Evolutionary conservation across 2,797 vertebrate genomes (phyloP).

Genomic region (Darevskia mixta): DNA sequence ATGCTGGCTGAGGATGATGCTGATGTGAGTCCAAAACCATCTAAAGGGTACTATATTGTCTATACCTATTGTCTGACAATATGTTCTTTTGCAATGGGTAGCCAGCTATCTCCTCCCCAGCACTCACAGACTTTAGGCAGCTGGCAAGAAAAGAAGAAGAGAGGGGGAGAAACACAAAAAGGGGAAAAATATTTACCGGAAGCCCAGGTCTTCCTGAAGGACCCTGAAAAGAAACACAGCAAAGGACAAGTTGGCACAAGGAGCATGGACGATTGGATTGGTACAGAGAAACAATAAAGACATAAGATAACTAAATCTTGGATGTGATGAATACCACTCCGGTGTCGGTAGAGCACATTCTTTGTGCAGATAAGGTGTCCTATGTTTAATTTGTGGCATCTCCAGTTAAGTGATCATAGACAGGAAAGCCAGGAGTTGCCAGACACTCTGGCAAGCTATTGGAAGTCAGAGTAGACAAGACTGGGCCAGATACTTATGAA

Average conservation of each 20-base stretch:
- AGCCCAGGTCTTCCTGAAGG: slow-evolving; percentile 87
- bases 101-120: background rate
- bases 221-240: slow-evolving; percentile 78
- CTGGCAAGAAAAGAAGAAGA: background rate
- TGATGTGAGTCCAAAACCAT: too few species aligned
- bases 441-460: background rate
- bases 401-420: background rate
- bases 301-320: background rate
- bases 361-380: background rate
- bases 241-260: slow-evolving; percentile 26
- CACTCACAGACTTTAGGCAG: background rate
- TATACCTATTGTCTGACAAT: too few species aligned
- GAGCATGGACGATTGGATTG: slow-evolving; percentile 15
- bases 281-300: slow-evolving; percentile 5
- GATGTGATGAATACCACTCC: background rate
- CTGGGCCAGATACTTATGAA: background rate
- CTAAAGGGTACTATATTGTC: too few species aligned
- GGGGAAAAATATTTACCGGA: slow-evolving; percentile 83
- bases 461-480: background rate
- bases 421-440: background rate
- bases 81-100: background rate
- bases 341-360: background rate
- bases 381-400: background rate
- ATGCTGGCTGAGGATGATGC: too few species aligned
- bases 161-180: background rate